Percentiles rank a stretch among this genome's conserved stretches.
Evolutionary conservation across 2,888 invertebrate genomes (phyloP).

Genomic region (Hecatera dysodea): DNA sequence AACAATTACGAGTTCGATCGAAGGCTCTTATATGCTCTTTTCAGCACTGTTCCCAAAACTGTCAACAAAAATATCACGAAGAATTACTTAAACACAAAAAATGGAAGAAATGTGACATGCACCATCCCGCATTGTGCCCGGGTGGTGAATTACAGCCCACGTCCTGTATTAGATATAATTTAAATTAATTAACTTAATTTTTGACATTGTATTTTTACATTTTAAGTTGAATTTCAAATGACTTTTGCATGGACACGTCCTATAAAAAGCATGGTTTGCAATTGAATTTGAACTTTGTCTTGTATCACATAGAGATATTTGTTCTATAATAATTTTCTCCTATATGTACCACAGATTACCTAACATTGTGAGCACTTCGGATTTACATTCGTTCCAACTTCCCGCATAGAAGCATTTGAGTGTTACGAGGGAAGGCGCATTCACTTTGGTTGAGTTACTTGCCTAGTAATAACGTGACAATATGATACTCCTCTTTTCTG

Average conservation of each 20-base stretch:
- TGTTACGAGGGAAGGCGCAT: slow-evolving; percentile 23
- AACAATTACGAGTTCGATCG: too few relatives aligned
- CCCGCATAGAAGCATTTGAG: slow-evolving; percentile 42
- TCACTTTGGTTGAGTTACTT: slow-evolving; percentile 21
- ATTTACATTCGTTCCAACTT: slow-evolving; percentile 24
- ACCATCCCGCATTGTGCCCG: too few relatives aligned
- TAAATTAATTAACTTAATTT: not conserved
- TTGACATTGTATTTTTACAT: not conserved
- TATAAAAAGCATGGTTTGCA: not conserved
- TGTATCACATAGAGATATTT: not conserved
- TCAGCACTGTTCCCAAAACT: too few relatives aligned
- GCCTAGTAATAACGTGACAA: not conserved
- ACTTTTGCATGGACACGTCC: not conserved
- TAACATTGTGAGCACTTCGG: slow-evolving; percentile 14
- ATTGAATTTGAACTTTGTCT: not conserved
- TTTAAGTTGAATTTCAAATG: not conserved
- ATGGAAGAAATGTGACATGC: too few relatives aligned
- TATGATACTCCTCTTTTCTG: not conserved
- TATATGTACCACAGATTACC: slow-evolving; percentile 21
- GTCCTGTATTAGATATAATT: not conserved
- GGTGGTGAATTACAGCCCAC: too few relatives aligned
- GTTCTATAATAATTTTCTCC: not conserved
- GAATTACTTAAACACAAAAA: too few relatives aligned
- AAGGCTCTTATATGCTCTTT: too few relatives aligned
- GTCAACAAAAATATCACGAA: too few relatives aligned